phyloP scores from a whole-genome alignment of 1,140 invertebrate genomes.

The Calycopis cecrops region DNA sequence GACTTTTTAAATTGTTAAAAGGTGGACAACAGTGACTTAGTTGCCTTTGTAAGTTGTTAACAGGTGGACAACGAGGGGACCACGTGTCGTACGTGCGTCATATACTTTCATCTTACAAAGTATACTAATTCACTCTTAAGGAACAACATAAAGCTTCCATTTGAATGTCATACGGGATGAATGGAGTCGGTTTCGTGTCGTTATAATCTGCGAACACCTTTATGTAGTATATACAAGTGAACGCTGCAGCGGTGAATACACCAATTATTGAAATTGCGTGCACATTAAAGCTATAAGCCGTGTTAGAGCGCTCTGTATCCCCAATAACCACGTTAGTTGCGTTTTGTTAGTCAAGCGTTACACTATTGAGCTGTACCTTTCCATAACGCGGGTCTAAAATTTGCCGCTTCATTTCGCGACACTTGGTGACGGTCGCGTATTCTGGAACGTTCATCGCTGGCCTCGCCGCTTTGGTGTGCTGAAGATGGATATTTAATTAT shows the following conservation, averaged over 20 bases:
- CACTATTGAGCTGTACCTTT: constrained; percentile 37
- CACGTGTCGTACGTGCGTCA: too few species aligned
- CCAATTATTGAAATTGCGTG: background rate
- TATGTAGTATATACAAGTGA: background rate
- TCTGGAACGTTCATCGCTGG: constrained; percentile 34
- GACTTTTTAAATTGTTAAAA: too few species aligned
- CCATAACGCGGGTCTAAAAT: constrained; percentile 36
- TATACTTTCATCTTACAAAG: too few species aligned
- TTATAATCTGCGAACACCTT: too few species aligned
- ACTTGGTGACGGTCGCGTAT: constrained; percentile 45
- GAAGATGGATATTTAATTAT: constrained; percentile 21
- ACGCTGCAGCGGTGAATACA: background rate
- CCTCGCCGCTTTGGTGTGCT: constrained; percentile 26
- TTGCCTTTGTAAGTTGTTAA: too few species aligned
- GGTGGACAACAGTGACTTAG: too few species aligned
- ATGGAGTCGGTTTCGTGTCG: too few species aligned
- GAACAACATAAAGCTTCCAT: too few species aligned
- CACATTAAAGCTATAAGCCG: background rate
- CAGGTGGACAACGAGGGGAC: too few species aligned
- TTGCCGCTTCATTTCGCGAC: constrained; percentile 31
- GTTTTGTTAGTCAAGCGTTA: constrained; percentile 12
- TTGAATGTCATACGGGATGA: too few species aligned
- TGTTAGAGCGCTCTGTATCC: constrained; percentile 8
- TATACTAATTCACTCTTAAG: too few species aligned
- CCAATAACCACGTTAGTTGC: background rate